These are phyloP conservation scores for Plebejus argus DNA, from an alignment of 2,888 invertebrate genomes.

Conservation along the genomic window DNA sequence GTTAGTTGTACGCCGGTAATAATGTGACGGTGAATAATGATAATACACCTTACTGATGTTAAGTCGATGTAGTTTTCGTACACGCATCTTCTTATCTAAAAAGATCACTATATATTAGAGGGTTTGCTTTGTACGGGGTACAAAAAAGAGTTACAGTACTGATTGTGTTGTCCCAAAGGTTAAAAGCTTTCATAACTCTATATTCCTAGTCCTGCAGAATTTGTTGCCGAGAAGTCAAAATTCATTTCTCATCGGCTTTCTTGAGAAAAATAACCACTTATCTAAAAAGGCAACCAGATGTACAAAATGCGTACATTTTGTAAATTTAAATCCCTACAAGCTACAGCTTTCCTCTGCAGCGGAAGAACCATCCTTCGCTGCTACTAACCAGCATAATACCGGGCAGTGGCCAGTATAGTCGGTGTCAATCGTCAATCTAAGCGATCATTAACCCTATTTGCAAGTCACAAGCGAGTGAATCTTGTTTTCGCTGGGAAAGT, in stretches of 20 bases:
- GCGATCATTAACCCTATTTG: conserved; percentile 41
- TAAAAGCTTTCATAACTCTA: background rate
- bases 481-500: conserved; percentile 56
- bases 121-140: background rate
- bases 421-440: conserved; percentile 39
- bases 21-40: background rate
- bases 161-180: background rate
- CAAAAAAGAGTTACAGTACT: background rate
- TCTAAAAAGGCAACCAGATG: too few species aligned
- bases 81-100: too few species aligned
- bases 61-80: background rate
- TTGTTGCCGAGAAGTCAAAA: background rate
- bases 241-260: background rate
- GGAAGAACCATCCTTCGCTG: background rate
- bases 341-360: background rate
- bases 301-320: background rate
- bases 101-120: background rate
- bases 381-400: background rate
- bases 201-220: background rate
- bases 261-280: background rate
- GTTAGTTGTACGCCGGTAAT: background rate
- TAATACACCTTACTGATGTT: background rate
- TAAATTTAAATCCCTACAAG: background rate
- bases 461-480: conserved; percentile 44
- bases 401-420: conserved; percentile 6